Evolutionary conservation across 1,140 invertebrate genomes (phyloP).

Genomic region (Aphaenogaster floridana): DNA sequence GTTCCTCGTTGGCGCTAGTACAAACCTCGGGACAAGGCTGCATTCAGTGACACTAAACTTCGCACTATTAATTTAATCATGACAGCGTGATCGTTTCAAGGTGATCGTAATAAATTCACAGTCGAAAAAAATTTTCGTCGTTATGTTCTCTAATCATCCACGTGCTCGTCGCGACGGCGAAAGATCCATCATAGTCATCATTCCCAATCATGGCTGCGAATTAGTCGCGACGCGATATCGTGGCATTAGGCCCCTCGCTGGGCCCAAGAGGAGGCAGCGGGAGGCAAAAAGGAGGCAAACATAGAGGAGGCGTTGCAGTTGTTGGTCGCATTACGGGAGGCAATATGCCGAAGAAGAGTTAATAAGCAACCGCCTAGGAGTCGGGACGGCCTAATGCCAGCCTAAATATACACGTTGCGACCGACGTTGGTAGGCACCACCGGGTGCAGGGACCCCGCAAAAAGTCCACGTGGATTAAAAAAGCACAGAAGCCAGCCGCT

Average conservation of each 20-base stretch:
- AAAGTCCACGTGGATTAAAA: conserved; percentile 73
- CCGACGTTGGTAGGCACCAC: conserved; percentile 46
- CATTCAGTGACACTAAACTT: conserved; percentile 25
- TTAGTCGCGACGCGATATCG: conserved; percentile 53
- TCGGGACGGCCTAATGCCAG: conserved; percentile 72
- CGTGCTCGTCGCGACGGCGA: not conserved
- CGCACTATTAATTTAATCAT: conserved; percentile 19
- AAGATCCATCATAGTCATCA: conserved; percentile 13
- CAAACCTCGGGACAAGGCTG: not conserved
- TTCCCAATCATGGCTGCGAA: conserved; percentile 9
- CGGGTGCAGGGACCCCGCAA: conserved; percentile 50
- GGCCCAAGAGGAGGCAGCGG: conserved; percentile 37
- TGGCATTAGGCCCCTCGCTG: conserved; percentile 11
- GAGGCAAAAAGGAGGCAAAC: conserved; percentile 15
- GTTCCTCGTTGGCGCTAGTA: not conserved
- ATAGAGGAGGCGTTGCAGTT: conserved; percentile 44
- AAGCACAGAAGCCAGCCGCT: conserved; percentile 56
- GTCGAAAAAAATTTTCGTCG: not conserved
- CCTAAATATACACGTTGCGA: conserved; percentile 79
- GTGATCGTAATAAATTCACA: not conserved
- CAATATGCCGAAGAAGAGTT: conserved; percentile 75
- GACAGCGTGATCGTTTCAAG: not conserved
- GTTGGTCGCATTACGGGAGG: conserved; percentile 68
- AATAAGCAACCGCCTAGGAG: conserved; percentile 77
- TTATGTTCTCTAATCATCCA: not conserved